Percentiles rank a stretch among this genome's conserved stretches.
phyloP scores from a whole-genome alignment of 2,797 vertebrate genomes.

The Lacerta bilineata region DNA sequence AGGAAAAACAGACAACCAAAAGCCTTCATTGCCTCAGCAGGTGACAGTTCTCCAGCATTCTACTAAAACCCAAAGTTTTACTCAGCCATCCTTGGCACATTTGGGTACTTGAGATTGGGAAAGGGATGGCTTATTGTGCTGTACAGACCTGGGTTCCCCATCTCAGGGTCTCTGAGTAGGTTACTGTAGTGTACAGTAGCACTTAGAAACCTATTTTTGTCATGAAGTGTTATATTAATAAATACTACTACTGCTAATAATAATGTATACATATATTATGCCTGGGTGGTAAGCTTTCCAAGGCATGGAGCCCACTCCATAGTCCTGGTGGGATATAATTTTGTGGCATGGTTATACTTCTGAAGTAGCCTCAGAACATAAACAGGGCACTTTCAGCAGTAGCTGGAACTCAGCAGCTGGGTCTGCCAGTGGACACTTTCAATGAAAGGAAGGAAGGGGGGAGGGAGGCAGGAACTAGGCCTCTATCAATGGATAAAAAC shows the following conservation, averaged over 20 bases:
- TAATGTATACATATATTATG: no score
- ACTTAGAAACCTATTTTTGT: no score
- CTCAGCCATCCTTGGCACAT: not conserved
- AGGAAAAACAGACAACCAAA: not conserved
- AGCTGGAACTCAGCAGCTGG: not conserved
- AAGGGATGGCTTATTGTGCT: not conserved
- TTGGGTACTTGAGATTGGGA: not conserved
- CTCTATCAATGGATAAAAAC: no score
- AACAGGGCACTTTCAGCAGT: not conserved
- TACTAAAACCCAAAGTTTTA: not conserved
- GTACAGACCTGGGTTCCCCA: not conserved
- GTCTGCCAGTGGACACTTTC: no score
- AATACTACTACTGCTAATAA: no score
- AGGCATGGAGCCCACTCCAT: not conserved
- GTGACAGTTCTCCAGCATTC: no score
- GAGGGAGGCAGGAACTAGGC: no score
- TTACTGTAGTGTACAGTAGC: not conserved
- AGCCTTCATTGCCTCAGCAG: no score
- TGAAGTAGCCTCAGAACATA: no score
- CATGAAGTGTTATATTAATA: no score
- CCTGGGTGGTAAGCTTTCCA: no score
- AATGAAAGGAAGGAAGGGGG: no score
- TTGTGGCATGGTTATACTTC: not conserved
- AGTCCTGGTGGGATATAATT: not conserved
- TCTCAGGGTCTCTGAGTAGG: not conserved